Evolutionary conservation across 2,888 invertebrate species (phyloP).

Genomic region (Apomyelois bistriatella): DNA sequence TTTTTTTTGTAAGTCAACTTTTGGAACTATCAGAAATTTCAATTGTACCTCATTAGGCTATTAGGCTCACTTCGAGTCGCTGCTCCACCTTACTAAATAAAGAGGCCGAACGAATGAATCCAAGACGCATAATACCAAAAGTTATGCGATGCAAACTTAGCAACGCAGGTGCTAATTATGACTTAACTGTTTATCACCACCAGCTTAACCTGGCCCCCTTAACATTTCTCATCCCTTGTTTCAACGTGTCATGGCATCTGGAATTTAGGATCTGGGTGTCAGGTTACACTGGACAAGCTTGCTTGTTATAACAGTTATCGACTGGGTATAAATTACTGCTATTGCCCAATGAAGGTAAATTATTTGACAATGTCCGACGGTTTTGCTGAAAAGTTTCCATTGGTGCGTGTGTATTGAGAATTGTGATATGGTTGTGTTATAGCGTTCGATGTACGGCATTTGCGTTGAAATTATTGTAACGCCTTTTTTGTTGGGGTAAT

Average conservation of each 20-base stretch:
- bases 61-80: no score
- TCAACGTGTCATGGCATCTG: background rate
- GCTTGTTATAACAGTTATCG: constrained; percentile 11
- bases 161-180: constrained; percentile 64
- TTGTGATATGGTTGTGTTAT: background rate
- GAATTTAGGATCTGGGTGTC: background rate
- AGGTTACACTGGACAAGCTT: background rate
- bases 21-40: no score
- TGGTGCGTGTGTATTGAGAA: constrained; percentile 4
- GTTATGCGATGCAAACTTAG: constrained; percentile 50
- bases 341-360: constrained; percentile 1
- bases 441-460: background rate
- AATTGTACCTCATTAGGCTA: no score
- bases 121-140: constrained; percentile 23
- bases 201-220: constrained; percentile 30
- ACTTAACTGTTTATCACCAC: constrained; percentile 37
- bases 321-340: constrained; percentile 11
- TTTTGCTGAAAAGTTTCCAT: background rate
- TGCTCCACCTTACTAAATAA: background rate
- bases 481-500: background rate
- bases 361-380: background rate
- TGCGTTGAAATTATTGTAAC: background rate
- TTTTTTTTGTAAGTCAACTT: no score
- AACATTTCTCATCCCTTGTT: constrained; percentile 15
- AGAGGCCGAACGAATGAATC: background rate